These are phyloP conservation scores for Chrysotoxum bicinctum DNA, from an alignment of 2,888 invertebrate species.

Conservation along the genomic window DNA sequence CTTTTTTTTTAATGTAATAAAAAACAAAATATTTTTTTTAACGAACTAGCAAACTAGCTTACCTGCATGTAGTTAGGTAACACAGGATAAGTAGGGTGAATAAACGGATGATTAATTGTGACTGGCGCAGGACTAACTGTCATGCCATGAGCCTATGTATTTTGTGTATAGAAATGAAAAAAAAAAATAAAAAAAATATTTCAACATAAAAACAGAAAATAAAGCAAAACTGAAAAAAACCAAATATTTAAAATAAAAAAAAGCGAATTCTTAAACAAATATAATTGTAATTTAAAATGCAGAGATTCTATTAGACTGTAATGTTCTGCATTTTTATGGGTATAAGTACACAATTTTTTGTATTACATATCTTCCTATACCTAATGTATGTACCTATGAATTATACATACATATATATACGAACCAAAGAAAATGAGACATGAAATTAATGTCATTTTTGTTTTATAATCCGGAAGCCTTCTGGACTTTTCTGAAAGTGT, in stretches of 20 bases:
- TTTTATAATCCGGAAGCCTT: too few species aligned
- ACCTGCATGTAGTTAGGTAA: constrained; percentile 82
- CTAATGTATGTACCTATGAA: too few species aligned
- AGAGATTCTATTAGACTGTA: neutral
- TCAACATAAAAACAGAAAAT: constrained; percentile 70
- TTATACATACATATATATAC: too few species aligned
- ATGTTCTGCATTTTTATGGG: neutral
- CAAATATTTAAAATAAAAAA: constrained; percentile 51
- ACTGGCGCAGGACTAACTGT: constrained; percentile 83
- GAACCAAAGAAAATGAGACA: too few species aligned
- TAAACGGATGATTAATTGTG: constrained; percentile 82
- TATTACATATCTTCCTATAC: neutral
- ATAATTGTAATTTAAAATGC: neutral
- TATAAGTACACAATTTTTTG: neutral
- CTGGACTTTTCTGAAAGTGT: too few species aligned
- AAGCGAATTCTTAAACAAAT: constrained; percentile 28
- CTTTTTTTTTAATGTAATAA: neutral
- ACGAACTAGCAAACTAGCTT: constrained; percentile 76
- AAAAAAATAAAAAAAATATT: constrained; percentile 70
- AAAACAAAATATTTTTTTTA: constrained; percentile 36
- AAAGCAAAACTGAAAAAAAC: constrained; percentile 58
- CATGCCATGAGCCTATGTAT: constrained; percentile 82
- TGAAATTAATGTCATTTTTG: too few species aligned
- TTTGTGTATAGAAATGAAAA: constrained; percentile 73
- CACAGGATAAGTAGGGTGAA: constrained; percentile 82